A percentile compares a stretch with the other conserved stretches of the same genome.
These are phyloP conservation scores for Chlorospingus semifuscus DNA, from an alignment of 2,797 vertebrate genomes.

Conservation along the genomic window DNA sequence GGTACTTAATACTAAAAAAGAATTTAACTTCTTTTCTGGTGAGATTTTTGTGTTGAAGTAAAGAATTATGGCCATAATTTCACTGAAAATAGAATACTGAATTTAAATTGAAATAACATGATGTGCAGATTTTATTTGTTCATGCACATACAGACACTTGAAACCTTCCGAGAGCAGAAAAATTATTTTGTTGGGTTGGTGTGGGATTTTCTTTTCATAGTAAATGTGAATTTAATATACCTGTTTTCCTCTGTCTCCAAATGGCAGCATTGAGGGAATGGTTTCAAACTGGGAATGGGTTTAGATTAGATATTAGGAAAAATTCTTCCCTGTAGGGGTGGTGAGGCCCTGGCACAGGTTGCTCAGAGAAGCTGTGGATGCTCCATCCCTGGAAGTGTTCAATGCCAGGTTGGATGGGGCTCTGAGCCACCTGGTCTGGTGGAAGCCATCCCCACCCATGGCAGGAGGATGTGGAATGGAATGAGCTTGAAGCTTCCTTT, in stretches of 20 bases:
- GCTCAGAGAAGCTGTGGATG: background rate
- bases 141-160: background rate
- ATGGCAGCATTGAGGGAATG: background rate
- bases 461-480: background rate
- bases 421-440: background rate
- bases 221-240: background rate
- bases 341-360: background rate
- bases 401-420: background rate
- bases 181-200: background rate
- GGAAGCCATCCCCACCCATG: rapidly evolving
- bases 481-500: background rate
- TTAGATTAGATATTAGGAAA: background rate
- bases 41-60: background rate
- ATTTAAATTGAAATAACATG: background rate
- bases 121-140: background rate
- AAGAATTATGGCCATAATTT: background rate
- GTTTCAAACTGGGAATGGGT: background rate
- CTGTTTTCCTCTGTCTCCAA: background rate
- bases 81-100: background rate
- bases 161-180: background rate
- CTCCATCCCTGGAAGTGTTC: background rate
- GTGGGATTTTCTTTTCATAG: background rate
- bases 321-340: background rate
- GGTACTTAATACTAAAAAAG: background rate
- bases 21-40: background rate